Base-by-base conservation (phyloP, 2,888 invertebrate genomes). In the Ormyrus pomaceus region DNA sequence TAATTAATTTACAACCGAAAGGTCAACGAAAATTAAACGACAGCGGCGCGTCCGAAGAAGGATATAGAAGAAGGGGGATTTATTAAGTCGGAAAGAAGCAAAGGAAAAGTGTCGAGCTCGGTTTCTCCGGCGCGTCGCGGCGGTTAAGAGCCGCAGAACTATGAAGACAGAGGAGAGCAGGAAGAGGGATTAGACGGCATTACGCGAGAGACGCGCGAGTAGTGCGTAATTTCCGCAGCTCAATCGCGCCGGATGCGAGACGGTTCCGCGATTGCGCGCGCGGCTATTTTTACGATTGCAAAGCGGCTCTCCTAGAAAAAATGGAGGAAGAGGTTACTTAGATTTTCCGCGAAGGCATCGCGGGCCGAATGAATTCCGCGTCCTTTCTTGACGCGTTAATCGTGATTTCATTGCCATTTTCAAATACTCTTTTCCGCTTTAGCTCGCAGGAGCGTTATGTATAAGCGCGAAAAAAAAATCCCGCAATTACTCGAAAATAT, bases 201-300 rank as follows among this genome's bases (percentile, higher is more conserved):
- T 62, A 65, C 51, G 61, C 10, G 69, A 76, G 62, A 76, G 62
- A 76, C 19, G 59, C 19, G 51, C 45, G 53, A 61, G 68, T n/a
- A n/a, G 13, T 10, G 59, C 75, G 68, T 73, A 64, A 73, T 73
- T 65, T 65, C 65, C 48, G 56, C 56, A 46, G 51, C 55, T 55
- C 46, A 50, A 73, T 73, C 56, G 65, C 0, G 45, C 7, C 61
- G 61, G 19, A 53, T 45, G 61, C 51, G 51, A 19, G 61, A 50
- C 19, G 34, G 34, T 72, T 34, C 51, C 11, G 58, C 61, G 45
- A 13, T 53, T 59, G 46, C 48, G 34, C 34, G 34, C 34, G n/a
- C 53, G 53, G 59, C 61, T 45, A 72, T 45, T 61, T 72, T 61
- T 51, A 59, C 50, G 45, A 34, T 34, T 34, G 34, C 34, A 2